These are phyloP conservation scores for Trimorus sp. DNA, from an alignment of 2,888 invertebrate genomes.

Conservation along the genomic window DNA sequence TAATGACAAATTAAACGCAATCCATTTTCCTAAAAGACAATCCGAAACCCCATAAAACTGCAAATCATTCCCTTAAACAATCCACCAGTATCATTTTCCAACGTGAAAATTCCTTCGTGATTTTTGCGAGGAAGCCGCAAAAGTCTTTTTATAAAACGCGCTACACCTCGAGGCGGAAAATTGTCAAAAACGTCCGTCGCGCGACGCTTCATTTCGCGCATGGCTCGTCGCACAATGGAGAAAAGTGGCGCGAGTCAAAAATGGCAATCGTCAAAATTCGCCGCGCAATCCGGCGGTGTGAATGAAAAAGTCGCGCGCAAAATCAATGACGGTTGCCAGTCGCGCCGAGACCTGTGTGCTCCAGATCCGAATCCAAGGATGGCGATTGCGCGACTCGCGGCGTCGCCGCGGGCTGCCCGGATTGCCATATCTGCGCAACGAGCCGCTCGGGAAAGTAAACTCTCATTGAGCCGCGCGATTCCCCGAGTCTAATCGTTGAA, in stretches of 20 bases:
- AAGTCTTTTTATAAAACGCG: no score
- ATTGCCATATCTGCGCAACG: slow-evolving; percentile 78
- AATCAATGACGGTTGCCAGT: slow-evolving; percentile 63
- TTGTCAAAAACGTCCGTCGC: neutral
- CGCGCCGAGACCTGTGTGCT: slow-evolving; percentile 70
- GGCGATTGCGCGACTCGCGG: slow-evolving; percentile 76
- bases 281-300: slow-evolving; percentile 36
- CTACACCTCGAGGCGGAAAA: neutral
- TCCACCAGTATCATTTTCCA: no score
- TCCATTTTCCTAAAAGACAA: no score
- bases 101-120: no score
- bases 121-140: no score
- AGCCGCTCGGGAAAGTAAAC: slow-evolving; percentile 72
- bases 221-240: slow-evolving; percentile 31
- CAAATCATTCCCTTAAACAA: no score
- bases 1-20: no score
- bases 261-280: slow-evolving; percentile 48
- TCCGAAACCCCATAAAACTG: no score
- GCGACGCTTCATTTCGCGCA: slow-evolving; percentile 10
- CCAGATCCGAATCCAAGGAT: slow-evolving; percentile 78
- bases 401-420: slow-evolving; percentile 71
- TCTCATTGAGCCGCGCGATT: slow-evolving; percentile 66
- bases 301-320: slow-evolving; percentile 60
- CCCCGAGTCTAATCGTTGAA: slow-evolving; percentile 73
- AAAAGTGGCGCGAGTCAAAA: slow-evolving; percentile 20